Conservation (phyloP, 2,888 invertebrate genomes). For the Dicyrtoma fusca region DNA sequence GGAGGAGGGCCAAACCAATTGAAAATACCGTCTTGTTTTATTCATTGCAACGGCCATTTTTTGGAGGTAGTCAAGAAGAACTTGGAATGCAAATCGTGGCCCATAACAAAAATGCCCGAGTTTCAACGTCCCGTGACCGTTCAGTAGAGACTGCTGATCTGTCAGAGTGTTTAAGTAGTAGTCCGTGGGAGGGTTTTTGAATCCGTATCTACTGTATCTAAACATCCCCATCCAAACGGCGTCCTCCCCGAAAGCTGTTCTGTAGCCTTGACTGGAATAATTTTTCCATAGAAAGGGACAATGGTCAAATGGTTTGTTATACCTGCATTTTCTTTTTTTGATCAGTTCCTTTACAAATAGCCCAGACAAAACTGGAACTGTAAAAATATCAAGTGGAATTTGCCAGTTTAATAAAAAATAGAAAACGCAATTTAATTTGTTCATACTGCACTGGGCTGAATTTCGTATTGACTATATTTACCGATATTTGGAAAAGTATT, state of each 20-base stretch:
- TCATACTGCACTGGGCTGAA: too few species aligned
- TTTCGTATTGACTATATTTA: too few species aligned
- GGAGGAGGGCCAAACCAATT: constrained; percentile 81
- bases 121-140: constrained; percentile 68
- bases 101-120: constrained; percentile 68
- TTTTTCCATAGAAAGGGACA: constrained; percentile 38
- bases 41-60: constrained; percentile 68
- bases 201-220: constrained; percentile 77
- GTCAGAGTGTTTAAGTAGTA: constrained; percentile 74
- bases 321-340: background rate
- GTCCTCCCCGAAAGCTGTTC: constrained; percentile 76
- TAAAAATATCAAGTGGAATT: too few species aligned
- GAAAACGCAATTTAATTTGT: too few species aligned
- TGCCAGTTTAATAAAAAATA: too few species aligned
- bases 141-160: constrained; percentile 65
- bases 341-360: constrained; percentile 70
- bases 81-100: constrained; percentile 69
- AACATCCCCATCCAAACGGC: constrained; percentile 77
- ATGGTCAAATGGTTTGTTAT: background rate
- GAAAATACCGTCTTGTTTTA: constrained; percentile 68
- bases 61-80: constrained; percentile 71
- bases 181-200: constrained; percentile 76
- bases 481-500: constrained; percentile 87
- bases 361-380: too few species aligned
- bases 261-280: constrained; percentile 61